Conservation (phyloP, 2,888 invertebrate genomes). For the Leptinotarsa tumamoca region DNA sequence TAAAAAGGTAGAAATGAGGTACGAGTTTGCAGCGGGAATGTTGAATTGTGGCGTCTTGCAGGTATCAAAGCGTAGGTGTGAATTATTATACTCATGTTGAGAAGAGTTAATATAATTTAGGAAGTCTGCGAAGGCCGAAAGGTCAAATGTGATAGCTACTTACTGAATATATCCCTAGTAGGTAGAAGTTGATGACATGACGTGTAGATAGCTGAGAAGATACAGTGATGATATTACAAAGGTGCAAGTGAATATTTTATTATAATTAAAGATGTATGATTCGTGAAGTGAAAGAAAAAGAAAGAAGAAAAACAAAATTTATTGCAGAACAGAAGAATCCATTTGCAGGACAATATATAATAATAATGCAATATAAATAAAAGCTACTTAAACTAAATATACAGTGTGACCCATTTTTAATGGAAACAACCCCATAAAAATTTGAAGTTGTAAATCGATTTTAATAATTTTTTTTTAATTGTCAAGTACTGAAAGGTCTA, state of each 20-base stretch:
- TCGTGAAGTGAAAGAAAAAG: no score
- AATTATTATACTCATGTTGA: not conserved
- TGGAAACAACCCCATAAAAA: no score
- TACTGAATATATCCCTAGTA: not conserved
- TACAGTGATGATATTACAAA: not conserved
- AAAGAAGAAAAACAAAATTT: no score
- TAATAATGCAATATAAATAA: no score
- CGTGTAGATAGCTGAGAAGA: not conserved
- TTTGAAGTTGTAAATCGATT: no score
- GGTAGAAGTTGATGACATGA: constrained; percentile 8
- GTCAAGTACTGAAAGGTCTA: no score
- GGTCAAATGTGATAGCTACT: constrained; percentile 10
- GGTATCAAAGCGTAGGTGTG: constrained; percentile 14
- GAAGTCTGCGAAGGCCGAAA: not conserved
- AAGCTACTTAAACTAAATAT: no score
- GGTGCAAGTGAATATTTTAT: not conserved
- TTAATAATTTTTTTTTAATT: no score
- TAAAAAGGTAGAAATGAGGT: not conserved
- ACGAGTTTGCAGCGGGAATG: constrained; percentile 4
- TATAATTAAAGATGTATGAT: not conserved
- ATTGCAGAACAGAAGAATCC: no score
- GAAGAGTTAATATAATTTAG: constrained; percentile 12
- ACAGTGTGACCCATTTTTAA: no score
- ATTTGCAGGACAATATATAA: no score
- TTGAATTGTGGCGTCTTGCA: not conserved